A percentile compares a stretch with the other conserved stretches of the same genome.
Conservation (phyloP, 2,888 invertebrate species). For the Hanleya hanleyi region DNA sequence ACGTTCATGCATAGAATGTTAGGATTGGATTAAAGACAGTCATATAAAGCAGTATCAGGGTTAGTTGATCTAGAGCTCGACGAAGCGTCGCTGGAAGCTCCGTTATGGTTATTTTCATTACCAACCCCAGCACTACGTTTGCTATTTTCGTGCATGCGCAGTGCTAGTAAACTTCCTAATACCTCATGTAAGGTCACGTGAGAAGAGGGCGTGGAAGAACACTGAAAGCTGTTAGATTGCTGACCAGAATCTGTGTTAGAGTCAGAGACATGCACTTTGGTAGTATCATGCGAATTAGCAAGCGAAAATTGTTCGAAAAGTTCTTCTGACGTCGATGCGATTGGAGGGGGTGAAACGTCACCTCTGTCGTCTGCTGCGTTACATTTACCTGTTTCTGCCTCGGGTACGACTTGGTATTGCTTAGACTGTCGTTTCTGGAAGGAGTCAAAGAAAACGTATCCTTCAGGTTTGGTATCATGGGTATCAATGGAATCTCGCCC, state of each 20-base stretch:
- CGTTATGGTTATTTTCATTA: too few species aligned
- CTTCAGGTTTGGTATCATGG: background rate
- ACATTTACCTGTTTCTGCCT: background rate
- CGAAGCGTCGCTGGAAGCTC: too few species aligned
- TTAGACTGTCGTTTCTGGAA: constrained; percentile 58
- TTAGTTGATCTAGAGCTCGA: too few species aligned
- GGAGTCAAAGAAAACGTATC: constrained; percentile 43
- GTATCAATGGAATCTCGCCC: background rate
- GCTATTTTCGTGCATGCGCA: constrained; percentile 16
- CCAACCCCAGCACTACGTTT: too few species aligned
- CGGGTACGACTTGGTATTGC: background rate
- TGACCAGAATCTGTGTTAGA: constrained; percentile 4
- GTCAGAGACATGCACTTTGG: constrained; percentile 18
- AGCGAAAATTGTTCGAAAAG: background rate
- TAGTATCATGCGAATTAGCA: constrained; percentile 9
- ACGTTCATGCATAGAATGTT: too few species aligned
- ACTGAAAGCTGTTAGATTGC: background rate
- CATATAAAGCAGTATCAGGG: too few species aligned
- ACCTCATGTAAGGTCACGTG: constrained; percentile 51
- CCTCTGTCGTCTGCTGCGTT: background rate
- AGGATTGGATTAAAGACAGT: too few species aligned
- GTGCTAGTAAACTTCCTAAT: constrained; percentile 49
- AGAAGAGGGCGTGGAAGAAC: constrained; percentile 14
- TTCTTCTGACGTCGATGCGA: background rate
- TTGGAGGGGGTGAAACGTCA: background rate